Conservation (phyloP, 2,888 invertebrate genomes). For the Scrobipalpa costella region DNA sequence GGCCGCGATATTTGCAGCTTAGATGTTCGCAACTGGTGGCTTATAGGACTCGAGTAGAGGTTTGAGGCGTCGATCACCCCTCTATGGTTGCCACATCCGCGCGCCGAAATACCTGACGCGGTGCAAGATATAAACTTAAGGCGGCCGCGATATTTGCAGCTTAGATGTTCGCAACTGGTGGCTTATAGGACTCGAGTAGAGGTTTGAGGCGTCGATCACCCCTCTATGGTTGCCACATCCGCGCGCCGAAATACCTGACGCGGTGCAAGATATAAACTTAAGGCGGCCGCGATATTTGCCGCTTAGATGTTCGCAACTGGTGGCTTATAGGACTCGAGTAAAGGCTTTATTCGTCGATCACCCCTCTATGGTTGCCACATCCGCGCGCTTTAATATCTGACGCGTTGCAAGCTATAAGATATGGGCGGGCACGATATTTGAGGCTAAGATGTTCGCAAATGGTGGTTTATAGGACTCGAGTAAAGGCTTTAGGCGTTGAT, state of each 20-base stretch:
- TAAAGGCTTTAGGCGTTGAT: too few species aligned
- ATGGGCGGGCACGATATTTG: neutral
- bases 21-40: slow-evolving; percentile 2
- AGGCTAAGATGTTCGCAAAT: too few species aligned
- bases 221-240: neutral
- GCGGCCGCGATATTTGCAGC: too few species aligned
- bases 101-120: neutral
- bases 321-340: neutral
- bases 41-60: neutral
- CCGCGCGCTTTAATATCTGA: neutral
- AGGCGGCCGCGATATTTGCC: neutral
- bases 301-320: too few species aligned
- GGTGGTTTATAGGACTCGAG: too few species aligned
- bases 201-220: neutral
- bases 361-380: neutral
- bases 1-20: too few species aligned
- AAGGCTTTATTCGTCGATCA: neutral
- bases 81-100: neutral
- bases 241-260: neutral
- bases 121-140: neutral
- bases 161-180: too few species aligned
- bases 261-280: neutral
- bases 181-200: neutral
- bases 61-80: neutral
- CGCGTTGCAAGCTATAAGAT: neutral